phyloP scores from a whole-genome alignment of 2,888 invertebrate genomes.

The Ennomos quercinarius region DNA sequence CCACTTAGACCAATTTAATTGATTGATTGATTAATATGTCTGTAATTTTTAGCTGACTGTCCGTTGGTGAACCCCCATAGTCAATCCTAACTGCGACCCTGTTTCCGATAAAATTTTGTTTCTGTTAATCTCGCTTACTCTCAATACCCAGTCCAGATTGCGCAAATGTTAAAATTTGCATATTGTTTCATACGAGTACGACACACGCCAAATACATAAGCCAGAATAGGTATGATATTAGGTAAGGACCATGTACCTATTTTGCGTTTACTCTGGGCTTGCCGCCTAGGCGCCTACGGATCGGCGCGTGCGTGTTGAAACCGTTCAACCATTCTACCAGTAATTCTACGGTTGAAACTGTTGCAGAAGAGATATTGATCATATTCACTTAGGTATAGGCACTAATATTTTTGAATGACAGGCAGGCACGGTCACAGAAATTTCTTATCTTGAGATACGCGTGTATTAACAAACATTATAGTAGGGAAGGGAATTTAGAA shows the following conservation, averaged over 20 bases:
- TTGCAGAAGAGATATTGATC: conserved; percentile 3
- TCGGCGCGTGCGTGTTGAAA: not conserved
- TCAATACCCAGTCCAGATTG: conserved; percentile 18
- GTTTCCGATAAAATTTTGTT: conserved; percentile 11
- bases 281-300: conserved; percentile 1
- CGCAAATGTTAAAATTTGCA: conserved; percentile 35
- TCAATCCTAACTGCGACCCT: no score
- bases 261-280: not conserved
- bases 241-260: no score
- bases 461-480: no score
- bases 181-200: conserved; percentile 33
- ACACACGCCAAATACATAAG: conserved; percentile 25
- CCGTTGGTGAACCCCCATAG: no score
- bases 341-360: not conserved
- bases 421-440: no score
- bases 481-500: no score
- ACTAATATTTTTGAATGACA: conserved; percentile 5
- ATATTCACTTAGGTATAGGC: conserved; percentile 3
- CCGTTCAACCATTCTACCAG: not conserved
- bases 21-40: no score
- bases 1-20: no score
- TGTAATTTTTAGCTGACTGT: no score
- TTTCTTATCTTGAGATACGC: no score
- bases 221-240: not conserved
- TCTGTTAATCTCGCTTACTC: conserved; percentile 28